Base-by-base conservation (phyloP, 1,140 invertebrate genomes). In the Leptinotarsa undecemlineata region DNA sequence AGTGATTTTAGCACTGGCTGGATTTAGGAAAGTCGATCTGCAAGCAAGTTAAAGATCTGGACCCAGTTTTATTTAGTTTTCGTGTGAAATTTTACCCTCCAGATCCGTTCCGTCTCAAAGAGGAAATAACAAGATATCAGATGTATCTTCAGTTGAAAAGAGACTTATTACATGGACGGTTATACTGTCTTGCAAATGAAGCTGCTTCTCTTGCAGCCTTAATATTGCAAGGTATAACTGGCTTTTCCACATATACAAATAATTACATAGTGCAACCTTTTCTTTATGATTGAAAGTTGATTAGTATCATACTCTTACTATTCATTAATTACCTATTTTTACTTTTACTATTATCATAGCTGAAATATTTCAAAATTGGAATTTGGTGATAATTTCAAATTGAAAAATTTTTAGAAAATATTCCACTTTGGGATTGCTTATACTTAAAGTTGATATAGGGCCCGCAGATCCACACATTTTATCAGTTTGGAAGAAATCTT, bases 21-120 rank as follows among this genome's bases (percentile, higher is more conserved):
- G 97, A 99, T 88, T 89, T 96, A 82, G 92, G 94, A 66, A 97
- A 97, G 87, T 92, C 95, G 68, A 95, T 98, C 81, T 88, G 94
- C 76, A 98, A 97, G 86, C 96, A 98, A 90, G 92, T 98, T 47
- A 98, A 97, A 93, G 95, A 96, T 85, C 89, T 95, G 82, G 91
- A 93, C 79, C 93, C 94, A 69, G 92, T 96, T 81, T 84, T 96
- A 42, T 95, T 98, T 85, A 96, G 95, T 83, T 95, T 98, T 85
- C 91, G 96, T 68, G 93, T 98, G 57, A 97, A 98, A 86, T 98
- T 96, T 84, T 98, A 98, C 85, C 96, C 96, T 11, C 93, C 94
- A 42, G 95, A 98, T 88, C 95, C 96, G 60, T 89, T 92, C 81
- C 85, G 90, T 75, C 85, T 96, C 76, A 94, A 94, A 82, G 95